phyloP scores from a whole-genome alignment of 2,113 vertebrate species.

The Semnopithecus entellus region DNA sequence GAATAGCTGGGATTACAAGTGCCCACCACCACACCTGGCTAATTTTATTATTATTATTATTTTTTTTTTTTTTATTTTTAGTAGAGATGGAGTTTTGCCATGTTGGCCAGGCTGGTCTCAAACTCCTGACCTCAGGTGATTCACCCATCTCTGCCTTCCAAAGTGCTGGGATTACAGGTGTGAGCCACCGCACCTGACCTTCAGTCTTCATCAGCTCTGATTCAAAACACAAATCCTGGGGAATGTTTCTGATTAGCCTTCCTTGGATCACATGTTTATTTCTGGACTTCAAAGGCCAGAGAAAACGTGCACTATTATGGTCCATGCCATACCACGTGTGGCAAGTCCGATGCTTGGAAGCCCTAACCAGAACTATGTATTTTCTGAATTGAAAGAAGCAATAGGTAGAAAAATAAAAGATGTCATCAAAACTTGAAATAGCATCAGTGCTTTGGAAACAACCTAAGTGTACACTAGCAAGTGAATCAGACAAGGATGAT shows the following conservation, averaged over 20 bases:
- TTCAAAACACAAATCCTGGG: neutral
- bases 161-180: too few species aligned
- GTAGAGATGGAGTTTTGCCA: too few species aligned
- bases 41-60: too few species aligned
- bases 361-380: neutral
- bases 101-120: too few species aligned
- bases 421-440: neutral
- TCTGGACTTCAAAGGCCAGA: neutral
- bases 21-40: too few species aligned
- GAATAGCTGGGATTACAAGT: too few species aligned
- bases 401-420: neutral
- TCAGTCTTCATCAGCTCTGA: neutral
- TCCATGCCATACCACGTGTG: too few species aligned
- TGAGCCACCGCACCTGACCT: too few species aligned
- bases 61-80: too few species aligned
- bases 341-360: neutral
- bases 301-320: neutral
- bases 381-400: neutral
- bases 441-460: neutral
- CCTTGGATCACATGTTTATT: neutral
- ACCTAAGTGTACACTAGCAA: neutral
- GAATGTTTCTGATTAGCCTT: neutral
- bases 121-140: too few species aligned
- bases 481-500: neutral
- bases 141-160: too few species aligned